Evolutionary conservation across 2,797 vertebrate genomes (phyloP).

Genomic region (Linurgus olivaceus): DNA sequence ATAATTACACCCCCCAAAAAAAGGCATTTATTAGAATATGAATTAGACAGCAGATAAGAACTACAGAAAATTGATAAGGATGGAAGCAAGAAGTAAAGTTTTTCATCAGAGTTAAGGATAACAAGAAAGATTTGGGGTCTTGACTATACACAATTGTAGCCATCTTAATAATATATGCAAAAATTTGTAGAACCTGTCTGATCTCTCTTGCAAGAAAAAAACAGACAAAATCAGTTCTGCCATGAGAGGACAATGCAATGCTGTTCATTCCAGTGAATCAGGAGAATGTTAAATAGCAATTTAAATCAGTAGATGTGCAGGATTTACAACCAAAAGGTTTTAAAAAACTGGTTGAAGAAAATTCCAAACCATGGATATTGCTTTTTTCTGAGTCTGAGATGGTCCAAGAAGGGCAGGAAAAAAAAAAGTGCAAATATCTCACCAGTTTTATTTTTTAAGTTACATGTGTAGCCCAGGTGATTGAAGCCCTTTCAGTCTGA

Average conservation of each 20-base stretch:
- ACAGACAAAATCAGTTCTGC: not conserved
- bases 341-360: not conserved
- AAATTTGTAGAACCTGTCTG: not conserved
- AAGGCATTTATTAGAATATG: not conserved
- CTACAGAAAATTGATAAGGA: not conserved
- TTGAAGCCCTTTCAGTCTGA: not conserved
- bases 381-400: not conserved
- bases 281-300: not conserved
- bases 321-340: not conserved
- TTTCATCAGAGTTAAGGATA: not conserved
- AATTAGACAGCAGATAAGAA: not conserved
- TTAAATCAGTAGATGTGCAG: not conserved
- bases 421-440: not conserved
- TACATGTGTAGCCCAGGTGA: not conserved
- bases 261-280: not conserved
- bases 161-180: not conserved
- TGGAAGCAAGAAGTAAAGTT: not conserved
- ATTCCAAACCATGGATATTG: not conserved
- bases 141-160: not conserved
- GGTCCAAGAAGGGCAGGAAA: fast-evolving
- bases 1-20: not conserved
- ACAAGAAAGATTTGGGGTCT: not conserved
- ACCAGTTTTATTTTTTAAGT: not conserved
- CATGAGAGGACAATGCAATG: not conserved
- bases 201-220: not conserved